Evolutionary conservation across 2,113 vertebrate genomes (phyloP).

Genomic region (Zosterops pallidus): DNA sequence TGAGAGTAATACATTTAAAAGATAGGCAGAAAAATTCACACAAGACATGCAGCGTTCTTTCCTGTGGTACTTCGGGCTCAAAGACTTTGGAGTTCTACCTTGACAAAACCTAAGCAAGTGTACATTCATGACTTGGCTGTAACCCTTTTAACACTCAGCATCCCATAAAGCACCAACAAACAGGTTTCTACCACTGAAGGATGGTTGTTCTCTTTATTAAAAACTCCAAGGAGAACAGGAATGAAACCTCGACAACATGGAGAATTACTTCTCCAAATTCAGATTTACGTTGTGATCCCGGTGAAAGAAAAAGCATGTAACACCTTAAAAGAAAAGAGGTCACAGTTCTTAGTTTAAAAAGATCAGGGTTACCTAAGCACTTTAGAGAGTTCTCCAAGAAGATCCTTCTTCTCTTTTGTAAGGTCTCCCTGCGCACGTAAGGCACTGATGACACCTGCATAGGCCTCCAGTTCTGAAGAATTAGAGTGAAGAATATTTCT

Average conservation of each 20-base stretch:
- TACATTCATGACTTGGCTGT: not conserved
- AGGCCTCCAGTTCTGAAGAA: constrained; percentile 93
- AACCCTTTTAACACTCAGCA: not conserved
- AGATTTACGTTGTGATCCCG: fast-evolving
- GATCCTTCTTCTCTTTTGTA: constrained; percentile 96
- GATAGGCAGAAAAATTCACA: not conserved
- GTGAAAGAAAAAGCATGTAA: not conserved
- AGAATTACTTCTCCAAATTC: not conserved
- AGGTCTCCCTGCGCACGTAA: constrained; percentile 97
- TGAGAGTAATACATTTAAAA: not conserved
- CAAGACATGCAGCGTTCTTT: not conserved
- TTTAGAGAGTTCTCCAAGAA: constrained; percentile 96
- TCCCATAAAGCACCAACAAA: not conserved
- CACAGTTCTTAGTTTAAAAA: not conserved
- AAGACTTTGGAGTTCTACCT: not conserved
- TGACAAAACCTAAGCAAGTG: not conserved
- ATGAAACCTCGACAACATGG: not conserved
- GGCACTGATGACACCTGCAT: constrained; percentile 97
- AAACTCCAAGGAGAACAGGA: not conserved
- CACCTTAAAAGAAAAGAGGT: not conserved
- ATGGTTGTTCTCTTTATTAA: not conserved
- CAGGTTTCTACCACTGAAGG: not conserved
- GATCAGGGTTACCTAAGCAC: constrained; percentile 86
- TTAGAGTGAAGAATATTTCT: constrained; percentile 22
- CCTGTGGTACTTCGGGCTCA: not conserved